Evolutionary conservation across 2,797 vertebrate genomes (phyloP).

Genomic region (Myiothlypis coronata): DNA sequence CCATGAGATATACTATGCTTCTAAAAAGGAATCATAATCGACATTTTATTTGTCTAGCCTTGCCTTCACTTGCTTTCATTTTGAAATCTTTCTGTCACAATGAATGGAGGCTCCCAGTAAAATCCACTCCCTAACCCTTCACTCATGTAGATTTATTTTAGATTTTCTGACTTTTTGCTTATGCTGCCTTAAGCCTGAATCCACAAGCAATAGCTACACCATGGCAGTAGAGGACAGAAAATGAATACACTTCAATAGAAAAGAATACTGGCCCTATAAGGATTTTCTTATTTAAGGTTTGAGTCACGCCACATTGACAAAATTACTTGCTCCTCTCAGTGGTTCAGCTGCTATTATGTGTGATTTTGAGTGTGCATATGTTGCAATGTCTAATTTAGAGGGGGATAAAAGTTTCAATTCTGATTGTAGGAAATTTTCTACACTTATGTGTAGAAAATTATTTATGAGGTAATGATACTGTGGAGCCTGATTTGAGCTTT

Average conservation of each 20-base stretch:
- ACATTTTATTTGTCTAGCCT: neutral
- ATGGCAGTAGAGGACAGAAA: accelerated
- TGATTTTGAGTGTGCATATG: neutral
- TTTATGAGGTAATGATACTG: neutral
- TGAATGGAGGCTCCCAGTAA: neutral
- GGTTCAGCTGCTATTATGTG: neutral
- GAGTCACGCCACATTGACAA: neutral
- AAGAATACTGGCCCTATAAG: neutral
- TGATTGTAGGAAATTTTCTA: too few relatives aligned
- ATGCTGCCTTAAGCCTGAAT: neutral
- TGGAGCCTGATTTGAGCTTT: neutral
- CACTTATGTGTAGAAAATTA: neutral
- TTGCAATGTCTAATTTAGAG: neutral
- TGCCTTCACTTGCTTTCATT: neutral
- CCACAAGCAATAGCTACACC: neutral
- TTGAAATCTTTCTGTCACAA: neutral
- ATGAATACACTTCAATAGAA: neutral
- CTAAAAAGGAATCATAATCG: neutral
- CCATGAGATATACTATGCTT: neutral
- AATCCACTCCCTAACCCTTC: neutral
- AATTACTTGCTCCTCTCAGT: neutral
- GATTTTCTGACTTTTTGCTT: neutral
- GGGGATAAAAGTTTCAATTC: neutral
- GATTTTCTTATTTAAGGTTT: neutral
- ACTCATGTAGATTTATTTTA: neutral